These are phyloP conservation scores for Vanessa cardui DNA, from an alignment of 2,888 invertebrate species.

Conservation along the genomic window DNA sequence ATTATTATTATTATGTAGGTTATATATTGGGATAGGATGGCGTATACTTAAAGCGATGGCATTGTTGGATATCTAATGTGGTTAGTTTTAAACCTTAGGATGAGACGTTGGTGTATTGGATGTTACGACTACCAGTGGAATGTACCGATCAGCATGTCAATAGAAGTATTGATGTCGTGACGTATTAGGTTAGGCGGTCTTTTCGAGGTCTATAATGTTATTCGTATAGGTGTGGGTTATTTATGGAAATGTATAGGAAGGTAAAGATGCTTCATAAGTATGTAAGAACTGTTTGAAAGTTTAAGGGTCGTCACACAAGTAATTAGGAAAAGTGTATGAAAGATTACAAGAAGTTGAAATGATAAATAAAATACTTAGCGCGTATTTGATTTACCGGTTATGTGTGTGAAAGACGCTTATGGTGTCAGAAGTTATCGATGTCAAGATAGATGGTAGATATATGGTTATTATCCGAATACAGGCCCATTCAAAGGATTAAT, in stretches of 20 bases:
- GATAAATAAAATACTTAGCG: background rate
- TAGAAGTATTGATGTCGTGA: slow-evolving; percentile 57
- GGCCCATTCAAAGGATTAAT: slow-evolving; percentile 72
- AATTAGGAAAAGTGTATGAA: slow-evolving; percentile 12
- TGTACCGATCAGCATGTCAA: slow-evolving; percentile 54
- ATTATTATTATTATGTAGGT: slow-evolving; percentile 59
- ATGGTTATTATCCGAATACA: slow-evolving; percentile 75
- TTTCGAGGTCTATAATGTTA: slow-evolving; percentile 65
- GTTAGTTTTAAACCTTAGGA: slow-evolving; percentile 60
- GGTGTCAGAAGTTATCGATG: slow-evolving; percentile 70
- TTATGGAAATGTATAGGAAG: slow-evolving; percentile 73
- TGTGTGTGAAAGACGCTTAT: slow-evolving; percentile 43
- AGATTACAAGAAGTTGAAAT: background rate
- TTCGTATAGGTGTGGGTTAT: slow-evolving; percentile 79
- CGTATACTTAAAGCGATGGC: slow-evolving; percentile 71
- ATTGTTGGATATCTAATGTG: slow-evolving; percentile 72
- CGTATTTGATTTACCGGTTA: background rate
- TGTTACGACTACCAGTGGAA: slow-evolving; percentile 63
- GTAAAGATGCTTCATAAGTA: slow-evolving; percentile 70
- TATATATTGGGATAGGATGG: slow-evolving; percentile 73
- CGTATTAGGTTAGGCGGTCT: slow-evolving; percentile 66
- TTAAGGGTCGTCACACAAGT: slow-evolving; percentile 46
- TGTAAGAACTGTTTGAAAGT: slow-evolving; percentile 75
- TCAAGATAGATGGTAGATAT: slow-evolving; percentile 59
- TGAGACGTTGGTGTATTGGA: slow-evolving; percentile 63